Evolutionary conservation across 1,140 invertebrate genomes (phyloP).

Genomic region (Aphelenchoides avenae): DNA sequence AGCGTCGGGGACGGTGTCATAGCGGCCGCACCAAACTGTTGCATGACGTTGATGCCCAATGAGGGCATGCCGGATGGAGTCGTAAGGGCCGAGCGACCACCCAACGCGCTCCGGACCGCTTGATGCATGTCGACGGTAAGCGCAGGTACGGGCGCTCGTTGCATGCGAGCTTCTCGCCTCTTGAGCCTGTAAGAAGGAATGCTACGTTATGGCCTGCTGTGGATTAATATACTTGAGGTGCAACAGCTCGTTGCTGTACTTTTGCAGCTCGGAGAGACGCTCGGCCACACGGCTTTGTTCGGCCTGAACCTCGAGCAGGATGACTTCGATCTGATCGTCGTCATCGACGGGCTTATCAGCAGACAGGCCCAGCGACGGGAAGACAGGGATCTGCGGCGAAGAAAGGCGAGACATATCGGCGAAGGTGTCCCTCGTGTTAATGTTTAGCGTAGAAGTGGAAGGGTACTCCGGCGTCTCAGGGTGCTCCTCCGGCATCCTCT

Average conservation of each 20-base stretch:
- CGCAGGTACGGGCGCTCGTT: slow-evolving; percentile 9
- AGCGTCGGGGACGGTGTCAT: too few relatives aligned
- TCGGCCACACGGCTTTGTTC: slow-evolving; percentile 34
- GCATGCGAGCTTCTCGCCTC: slow-evolving; percentile 29
- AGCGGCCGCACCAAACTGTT: slow-evolving; percentile 2
- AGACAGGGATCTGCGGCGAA: not conserved
- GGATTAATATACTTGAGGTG: slow-evolving; percentile 26
- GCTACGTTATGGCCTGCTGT: slow-evolving; percentile 4
- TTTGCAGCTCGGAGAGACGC: slow-evolving; percentile 32
- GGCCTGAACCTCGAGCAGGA: slow-evolving; percentile 40
- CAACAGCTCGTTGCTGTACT: slow-evolving; percentile 34
- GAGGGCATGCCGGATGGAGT: slow-evolving; percentile 5
- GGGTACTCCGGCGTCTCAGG: not conserved
- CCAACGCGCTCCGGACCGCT: slow-evolving; percentile 22
- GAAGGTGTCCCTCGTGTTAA: too few relatives aligned
- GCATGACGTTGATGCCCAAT: not conserved
- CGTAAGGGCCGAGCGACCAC: slow-evolving; percentile 4
- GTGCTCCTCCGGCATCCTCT: slow-evolving; percentile 34
- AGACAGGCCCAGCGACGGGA: too few relatives aligned
- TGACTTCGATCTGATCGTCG: slow-evolving; percentile 44
- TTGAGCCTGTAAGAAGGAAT: slow-evolving; percentile 28
- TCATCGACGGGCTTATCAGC: slow-evolving; percentile 40
- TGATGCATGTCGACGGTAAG: slow-evolving; percentile 32
- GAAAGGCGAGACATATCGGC: too few relatives aligned
- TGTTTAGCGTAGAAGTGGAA: slow-evolving; percentile 8